phyloP scores from a whole-genome alignment of 2,113 vertebrate genomes.

The Macaca nemestrina region DNA sequence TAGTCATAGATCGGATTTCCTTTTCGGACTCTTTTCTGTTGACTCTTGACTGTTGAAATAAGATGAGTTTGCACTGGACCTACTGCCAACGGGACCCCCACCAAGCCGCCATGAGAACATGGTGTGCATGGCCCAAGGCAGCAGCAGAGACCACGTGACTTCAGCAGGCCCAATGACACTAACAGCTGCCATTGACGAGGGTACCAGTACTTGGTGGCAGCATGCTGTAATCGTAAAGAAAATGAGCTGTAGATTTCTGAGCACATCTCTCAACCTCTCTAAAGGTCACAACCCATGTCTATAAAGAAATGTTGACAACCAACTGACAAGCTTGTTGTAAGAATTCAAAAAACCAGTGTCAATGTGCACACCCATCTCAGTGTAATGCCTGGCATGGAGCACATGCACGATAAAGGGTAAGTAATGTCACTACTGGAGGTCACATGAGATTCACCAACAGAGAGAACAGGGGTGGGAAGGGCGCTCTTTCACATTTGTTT shows the following conservation, averaged over 20 bases:
- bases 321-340: background rate
- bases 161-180: fast-evolving
- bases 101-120: background rate
- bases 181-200: background rate
- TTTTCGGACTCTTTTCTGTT: background rate
- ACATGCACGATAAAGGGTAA: too few relatives aligned
- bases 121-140: fast-evolving
- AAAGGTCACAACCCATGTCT: background rate
- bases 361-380: fast-evolving
- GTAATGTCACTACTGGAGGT: fast-evolving
- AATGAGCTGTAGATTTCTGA: fast-evolving
- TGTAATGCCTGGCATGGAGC: too few relatives aligned
- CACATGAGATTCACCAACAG: background rate
- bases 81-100: background rate
- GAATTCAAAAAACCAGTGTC: background rate
- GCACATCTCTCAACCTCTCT: fast-evolving
- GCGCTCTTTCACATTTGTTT: background rate
- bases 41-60: background rate
- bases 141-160: background rate
- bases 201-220: background rate
- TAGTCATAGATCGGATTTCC: background rate
- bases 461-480: fast-evolving
- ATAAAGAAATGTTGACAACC: too few relatives aligned
- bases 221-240: fast-evolving
- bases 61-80: background rate